These are phyloP conservation scores for Bombus waltoni DNA, from an alignment of 1,140 invertebrate genomes.

Conservation along the genomic window DNA sequence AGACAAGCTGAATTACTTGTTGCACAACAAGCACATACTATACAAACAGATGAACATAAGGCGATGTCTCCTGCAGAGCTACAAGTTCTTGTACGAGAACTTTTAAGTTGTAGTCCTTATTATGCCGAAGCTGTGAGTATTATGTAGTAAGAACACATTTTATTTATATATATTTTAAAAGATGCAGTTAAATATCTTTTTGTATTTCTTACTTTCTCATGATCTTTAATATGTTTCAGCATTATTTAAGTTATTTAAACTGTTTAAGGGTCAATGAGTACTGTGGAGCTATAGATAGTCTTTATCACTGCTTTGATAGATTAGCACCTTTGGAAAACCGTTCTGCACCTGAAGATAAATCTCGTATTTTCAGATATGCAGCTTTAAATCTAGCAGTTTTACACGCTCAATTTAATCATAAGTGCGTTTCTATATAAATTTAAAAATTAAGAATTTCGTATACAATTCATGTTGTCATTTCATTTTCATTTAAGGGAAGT, in stretches of 20 bases:
- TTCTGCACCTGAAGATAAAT: slow-evolving; percentile 85
- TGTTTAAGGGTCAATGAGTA: slow-evolving; percentile 93
- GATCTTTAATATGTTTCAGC: slow-evolving; percentile 84
- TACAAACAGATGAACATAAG: slow-evolving; percentile 91
- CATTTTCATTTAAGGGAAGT: slow-evolving; percentile 85
- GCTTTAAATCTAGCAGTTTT: slow-evolving; percentile 94
- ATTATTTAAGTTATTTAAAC: slow-evolving; percentile 96
- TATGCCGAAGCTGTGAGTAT: slow-evolving; percentile 90
- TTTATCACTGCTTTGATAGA: slow-evolving; percentile 94
- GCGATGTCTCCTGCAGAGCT: slow-evolving; percentile 90
- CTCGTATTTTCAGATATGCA: slow-evolving; percentile 92
- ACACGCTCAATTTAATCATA: slow-evolving; percentile 93
- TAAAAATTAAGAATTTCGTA: neutral
- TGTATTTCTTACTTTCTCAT: slow-evolving; percentile 21
- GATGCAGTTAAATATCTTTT: slow-evolving; percentile 4
- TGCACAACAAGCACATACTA: slow-evolving; percentile 90
- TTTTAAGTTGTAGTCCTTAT: slow-evolving; percentile 91
- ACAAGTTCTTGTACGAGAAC: slow-evolving; percentile 89
- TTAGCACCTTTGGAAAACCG: slow-evolving; percentile 84
- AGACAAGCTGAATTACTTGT: slow-evolving; percentile 94
- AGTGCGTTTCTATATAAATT: slow-evolving; percentile 82
- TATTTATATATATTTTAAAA: neutral
- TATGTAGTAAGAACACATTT: slow-evolving; percentile 23
- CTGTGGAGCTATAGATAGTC: slow-evolving; percentile 91
- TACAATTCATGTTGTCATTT: slow-evolving; percentile 1